Evolutionary conservation across 2,888 invertebrate species (phyloP).

Genomic region (Helicoverpa assulta): DNA sequence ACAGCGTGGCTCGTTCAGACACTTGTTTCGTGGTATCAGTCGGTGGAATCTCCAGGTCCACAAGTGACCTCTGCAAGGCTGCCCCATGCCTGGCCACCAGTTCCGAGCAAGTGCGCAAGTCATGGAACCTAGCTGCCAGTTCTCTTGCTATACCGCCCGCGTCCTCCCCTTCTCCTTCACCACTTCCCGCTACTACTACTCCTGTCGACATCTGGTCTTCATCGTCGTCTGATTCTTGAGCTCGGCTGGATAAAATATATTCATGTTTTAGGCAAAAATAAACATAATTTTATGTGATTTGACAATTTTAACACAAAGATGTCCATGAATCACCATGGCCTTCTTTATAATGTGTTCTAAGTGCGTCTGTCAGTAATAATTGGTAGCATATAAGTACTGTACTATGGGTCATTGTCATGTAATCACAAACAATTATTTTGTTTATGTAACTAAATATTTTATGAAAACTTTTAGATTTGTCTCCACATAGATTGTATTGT

Average conservation of each 20-base stretch:
- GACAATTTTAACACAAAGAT: no score
- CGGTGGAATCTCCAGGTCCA: conserved; percentile 94
- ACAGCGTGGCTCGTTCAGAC: conserved; percentile 98
- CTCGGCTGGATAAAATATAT: conserved; percentile 76
- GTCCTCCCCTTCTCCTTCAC: conserved; percentile 90
- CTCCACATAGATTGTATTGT: no score
- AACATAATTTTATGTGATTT: no score
- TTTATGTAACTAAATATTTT: no score
- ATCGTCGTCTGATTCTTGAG: conserved; percentile 94
- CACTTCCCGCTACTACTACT: conserved; percentile 84
- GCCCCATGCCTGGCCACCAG: conserved; percentile 96
- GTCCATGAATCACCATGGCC: no score
- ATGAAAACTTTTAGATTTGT: no score
- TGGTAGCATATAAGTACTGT: no score
- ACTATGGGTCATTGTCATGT: no score
- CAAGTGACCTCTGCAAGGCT: conserved; percentile 94
- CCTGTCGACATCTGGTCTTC: conserved; percentile 91
- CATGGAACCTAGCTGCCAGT: conserved; percentile 94
- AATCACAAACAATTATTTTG: no score
- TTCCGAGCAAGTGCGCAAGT: conserved; percentile 97
- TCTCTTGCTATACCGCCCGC: conserved; percentile 92
- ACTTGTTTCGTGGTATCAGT: conserved; percentile 96
- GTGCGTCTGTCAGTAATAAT: no score
- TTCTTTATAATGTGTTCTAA: no score
- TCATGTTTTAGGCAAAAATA: no score